Conservation (phyloP, 2,888 invertebrate genomes). For the Zele albiditarsus region DNA sequence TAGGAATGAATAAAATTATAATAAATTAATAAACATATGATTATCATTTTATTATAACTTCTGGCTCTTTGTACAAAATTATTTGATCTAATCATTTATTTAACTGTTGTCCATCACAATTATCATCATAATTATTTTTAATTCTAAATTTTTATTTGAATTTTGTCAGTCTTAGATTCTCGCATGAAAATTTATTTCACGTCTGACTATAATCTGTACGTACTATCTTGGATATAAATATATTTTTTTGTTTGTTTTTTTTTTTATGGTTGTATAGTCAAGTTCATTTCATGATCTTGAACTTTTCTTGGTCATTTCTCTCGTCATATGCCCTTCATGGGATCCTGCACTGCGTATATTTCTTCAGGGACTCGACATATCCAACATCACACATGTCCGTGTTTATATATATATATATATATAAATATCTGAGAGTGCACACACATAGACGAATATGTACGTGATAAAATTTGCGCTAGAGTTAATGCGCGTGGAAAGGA, state of each 20-base stretch:
- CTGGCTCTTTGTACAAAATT: too few species aligned
- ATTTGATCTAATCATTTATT: too few species aligned
- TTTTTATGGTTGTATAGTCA: neutral
- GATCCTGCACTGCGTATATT: conserved; percentile 22
- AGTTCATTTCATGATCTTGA: conserved; percentile 2
- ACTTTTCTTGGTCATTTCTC: conserved; percentile 3
- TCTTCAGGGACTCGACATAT: conserved; percentile 19
- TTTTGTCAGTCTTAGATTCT: too few species aligned
- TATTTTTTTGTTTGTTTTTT: neutral
- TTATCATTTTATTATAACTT: too few species aligned
- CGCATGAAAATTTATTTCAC: too few species aligned
- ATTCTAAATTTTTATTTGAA: too few species aligned
- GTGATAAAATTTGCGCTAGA: conserved; percentile 40
- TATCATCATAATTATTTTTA: too few species aligned
- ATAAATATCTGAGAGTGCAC: neutral
- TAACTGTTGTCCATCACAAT: too few species aligned
- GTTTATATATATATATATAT: neutral
- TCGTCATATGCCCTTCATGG: conserved; percentile 32
- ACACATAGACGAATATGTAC: conserved; percentile 9
- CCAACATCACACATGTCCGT: conserved; percentile 3
- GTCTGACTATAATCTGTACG: too few species aligned
- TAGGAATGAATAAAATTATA: too few species aligned
- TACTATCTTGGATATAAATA: too few species aligned
- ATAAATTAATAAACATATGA: too few species aligned
- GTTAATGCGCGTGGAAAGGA: conserved; percentile 44